phyloP scores from a whole-genome alignment of 2,113 vertebrate genomes.

The Perca schrenkii region DNA sequence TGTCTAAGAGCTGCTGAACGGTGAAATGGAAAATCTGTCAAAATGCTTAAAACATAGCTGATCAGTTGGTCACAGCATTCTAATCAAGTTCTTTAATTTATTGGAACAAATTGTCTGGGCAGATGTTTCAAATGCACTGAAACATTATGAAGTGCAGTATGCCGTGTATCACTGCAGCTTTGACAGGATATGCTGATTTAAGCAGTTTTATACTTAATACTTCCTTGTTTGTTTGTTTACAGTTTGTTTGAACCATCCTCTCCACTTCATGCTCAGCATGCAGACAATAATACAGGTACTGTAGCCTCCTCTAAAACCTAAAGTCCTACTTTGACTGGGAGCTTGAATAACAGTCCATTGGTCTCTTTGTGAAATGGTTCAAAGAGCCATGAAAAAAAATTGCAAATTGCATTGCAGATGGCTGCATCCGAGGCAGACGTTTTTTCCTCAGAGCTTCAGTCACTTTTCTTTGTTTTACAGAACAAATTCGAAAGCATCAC shows the following conservation, averaged over 20 bases:
- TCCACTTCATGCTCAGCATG: not conserved
- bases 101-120: constrained; percentile 30
- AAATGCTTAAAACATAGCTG: constrained; percentile 23
- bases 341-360: constrained; percentile 30
- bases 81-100: constrained; percentile 53
- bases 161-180: constrained; percentile 3
- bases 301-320: not conserved
- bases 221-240: not conserved
- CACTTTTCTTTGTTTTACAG: constrained; percentile 29
- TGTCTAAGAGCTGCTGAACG: constrained; percentile 36
- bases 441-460: constrained; percentile 2
- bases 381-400: constrained; percentile 35
- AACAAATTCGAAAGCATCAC: constrained; percentile 20
- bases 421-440: constrained; percentile 18
- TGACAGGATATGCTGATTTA: constrained; percentile 37
- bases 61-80: constrained; percentile 5
- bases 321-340: constrained; percentile 14
- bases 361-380: constrained; percentile 41
- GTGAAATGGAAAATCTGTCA: constrained; percentile 59
- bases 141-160: not conserved
- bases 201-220: constrained; percentile 26
- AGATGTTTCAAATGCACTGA: constrained; percentile 31
- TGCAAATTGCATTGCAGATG: constrained; percentile 13
- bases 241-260: not conserved
- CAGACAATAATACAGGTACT: not conserved